Conservation (phyloP, 1,140 invertebrate species). For the Charaxes varanes region DNA sequence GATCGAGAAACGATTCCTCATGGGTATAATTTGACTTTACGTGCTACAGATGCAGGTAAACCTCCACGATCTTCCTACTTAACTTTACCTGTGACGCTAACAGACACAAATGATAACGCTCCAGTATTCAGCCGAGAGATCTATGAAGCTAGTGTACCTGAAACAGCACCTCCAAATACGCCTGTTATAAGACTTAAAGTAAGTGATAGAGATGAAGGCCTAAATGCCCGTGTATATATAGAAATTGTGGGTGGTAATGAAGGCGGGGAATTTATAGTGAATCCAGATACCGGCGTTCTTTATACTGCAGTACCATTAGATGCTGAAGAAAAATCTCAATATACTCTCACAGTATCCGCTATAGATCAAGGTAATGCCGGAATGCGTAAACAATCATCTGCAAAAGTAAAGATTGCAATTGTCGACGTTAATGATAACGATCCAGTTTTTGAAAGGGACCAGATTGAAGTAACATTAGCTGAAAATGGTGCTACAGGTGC, state of each 20-base stretch:
- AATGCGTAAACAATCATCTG: conserved; percentile 88
- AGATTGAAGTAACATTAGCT: conserved; percentile 80
- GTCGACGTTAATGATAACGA: conserved; percentile 95
- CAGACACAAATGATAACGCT: conserved; percentile 88
- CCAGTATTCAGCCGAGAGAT: conserved; percentile 92
- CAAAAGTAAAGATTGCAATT: conserved; percentile 91
- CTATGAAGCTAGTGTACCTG: conserved; percentile 90
- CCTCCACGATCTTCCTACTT: conserved; percentile 85
- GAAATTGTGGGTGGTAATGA: conserved; percentile 95
- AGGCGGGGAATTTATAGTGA: conserved; percentile 89
- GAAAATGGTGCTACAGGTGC: conserved; percentile 93
- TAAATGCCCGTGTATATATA: conserved; percentile 88
- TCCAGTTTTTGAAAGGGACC: conserved; percentile 85
- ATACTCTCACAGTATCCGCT: conserved; percentile 93
- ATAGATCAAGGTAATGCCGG: conserved; percentile 91
- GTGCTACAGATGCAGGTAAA: conserved; percentile 87
- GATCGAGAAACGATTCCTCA: conserved; percentile 84
- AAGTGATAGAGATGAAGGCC: conserved; percentile 87
- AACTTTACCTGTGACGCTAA: conserved; percentile 83
- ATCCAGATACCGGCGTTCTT: conserved; percentile 91
- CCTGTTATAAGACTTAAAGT: conserved; percentile 91
- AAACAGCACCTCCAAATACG: conserved; percentile 91
- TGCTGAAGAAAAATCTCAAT: conserved; percentile 90
- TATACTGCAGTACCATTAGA: conserved; percentile 90
- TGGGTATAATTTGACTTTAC: conserved; percentile 90